A percentile compares a stretch with the other conserved stretches of the same genome.
Evolutionary conservation across 2,113 vertebrate species (phyloP).

Genomic region (Tapirus terrestris): DNA sequence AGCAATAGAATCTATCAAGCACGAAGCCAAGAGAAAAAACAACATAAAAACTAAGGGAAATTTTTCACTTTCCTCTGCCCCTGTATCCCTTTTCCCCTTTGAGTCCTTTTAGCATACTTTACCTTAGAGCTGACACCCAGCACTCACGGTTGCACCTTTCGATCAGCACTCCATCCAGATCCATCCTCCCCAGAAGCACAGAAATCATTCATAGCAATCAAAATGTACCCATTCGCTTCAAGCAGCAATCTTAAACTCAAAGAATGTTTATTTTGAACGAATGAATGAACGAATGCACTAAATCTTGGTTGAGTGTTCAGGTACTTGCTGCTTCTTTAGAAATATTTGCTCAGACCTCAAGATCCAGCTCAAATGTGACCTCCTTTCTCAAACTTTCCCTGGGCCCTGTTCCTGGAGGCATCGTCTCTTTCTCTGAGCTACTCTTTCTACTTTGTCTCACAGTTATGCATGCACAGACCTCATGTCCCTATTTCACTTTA

Average conservation of each 20-base stretch:
- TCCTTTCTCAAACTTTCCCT: neutral
- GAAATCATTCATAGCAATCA: neutral
- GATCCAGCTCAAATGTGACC: neutral
- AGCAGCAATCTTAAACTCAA: neutral
- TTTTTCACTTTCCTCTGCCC: neutral
- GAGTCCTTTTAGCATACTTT: neutral
- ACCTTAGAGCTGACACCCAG: neutral
- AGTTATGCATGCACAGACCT: neutral
- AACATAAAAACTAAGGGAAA: neutral
- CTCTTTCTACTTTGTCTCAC: neutral
- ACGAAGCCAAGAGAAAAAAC: neutral
- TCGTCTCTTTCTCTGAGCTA: neutral
- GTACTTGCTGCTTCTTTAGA: neutral
- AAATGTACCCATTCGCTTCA: neutral
- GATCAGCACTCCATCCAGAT: neutral
- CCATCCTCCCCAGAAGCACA: neutral
- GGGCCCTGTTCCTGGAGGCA: neutral
- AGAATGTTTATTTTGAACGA: neutral
- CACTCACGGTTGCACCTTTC: neutral
- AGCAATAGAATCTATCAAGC: neutral
- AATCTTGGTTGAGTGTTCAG: neutral
- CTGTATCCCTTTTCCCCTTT: neutral
- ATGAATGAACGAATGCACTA: neutral
- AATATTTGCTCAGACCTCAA: neutral
- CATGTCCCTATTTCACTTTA: neutral